Evolutionary conservation across 2,113 vertebrate genomes (phyloP).

Genomic region (Lagenorhynchus albirostris): DNA sequence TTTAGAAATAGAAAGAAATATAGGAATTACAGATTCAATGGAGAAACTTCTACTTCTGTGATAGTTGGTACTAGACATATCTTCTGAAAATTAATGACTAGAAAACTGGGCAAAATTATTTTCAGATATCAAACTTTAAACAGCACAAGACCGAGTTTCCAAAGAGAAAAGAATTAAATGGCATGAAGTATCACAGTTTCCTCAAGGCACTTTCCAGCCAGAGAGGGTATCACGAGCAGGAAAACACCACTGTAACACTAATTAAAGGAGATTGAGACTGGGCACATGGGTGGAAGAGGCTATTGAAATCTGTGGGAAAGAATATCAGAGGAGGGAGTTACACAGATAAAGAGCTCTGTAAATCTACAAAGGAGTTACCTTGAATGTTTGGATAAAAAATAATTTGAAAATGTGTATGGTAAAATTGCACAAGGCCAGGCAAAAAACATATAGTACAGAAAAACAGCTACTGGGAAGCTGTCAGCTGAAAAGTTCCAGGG

Average conservation of each 20-base stretch:
- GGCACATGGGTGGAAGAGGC: not conserved
- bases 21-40: not conserved
- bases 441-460: not conserved
- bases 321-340: not conserved
- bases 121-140: not conserved
- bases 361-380: not conserved
- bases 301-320: not conserved
- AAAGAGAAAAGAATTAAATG: not conserved
- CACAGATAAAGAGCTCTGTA: not conserved
- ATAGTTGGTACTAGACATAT: not conserved
- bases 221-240: not conserved
- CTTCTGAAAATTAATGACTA: not conserved
- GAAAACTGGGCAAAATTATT: not conserved
- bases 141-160: not conserved
- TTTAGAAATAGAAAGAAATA: not conserved
- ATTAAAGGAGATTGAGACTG: not conserved
- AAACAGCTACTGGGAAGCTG: not conserved
- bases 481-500: not conserved
- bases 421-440: not conserved
- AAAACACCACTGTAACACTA: not conserved
- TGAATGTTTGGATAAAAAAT: not conserved
- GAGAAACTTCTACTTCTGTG: not conserved
- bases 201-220: not conserved
- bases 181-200: not conserved
- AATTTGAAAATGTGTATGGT: not conserved